These are phyloP conservation scores for Orchestia grillus DNA, from an alignment of 1,140 invertebrate genomes.

Conservation along the genomic window DNA sequence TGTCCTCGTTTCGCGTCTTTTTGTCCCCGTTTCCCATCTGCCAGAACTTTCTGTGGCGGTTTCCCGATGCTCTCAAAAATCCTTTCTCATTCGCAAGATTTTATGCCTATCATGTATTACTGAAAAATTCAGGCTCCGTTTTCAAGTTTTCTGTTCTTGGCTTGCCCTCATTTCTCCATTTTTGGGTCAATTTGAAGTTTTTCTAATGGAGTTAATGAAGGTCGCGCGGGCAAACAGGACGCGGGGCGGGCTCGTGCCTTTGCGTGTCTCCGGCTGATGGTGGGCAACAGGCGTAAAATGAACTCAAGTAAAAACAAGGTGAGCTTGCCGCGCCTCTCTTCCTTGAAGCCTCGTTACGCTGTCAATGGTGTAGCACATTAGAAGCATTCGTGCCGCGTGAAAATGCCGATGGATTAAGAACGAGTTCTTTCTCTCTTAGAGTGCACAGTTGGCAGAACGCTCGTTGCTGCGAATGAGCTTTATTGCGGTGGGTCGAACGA, in stretches of 20 bases:
- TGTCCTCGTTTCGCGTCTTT: neutral
- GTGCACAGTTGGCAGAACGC: neutral
- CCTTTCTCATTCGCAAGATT: neutral
- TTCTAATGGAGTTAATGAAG: conserved; percentile 50
- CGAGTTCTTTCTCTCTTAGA: neutral
- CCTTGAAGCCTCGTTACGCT: neutral
- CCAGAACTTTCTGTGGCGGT: neutral
- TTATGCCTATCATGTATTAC: neutral
- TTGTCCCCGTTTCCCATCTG: neutral
- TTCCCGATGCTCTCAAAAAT: neutral
- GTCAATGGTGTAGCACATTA: neutral
- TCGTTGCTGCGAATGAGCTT: neutral
- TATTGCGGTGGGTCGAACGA: neutral
- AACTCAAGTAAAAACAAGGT: neutral
- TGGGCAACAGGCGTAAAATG: neutral
- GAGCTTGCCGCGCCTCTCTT: neutral
- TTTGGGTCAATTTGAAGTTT: neutral
- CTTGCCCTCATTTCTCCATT: neutral
- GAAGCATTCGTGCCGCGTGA: neutral
- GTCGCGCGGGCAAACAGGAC: neutral
- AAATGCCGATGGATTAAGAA: neutral
- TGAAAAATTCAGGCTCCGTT: neutral
- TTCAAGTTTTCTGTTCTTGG: neutral
- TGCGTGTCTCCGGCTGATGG: neutral
- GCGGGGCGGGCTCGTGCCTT: neutral